phyloP scores from a whole-genome alignment of 2,888 invertebrate species.

The Bibio marci region DNA sequence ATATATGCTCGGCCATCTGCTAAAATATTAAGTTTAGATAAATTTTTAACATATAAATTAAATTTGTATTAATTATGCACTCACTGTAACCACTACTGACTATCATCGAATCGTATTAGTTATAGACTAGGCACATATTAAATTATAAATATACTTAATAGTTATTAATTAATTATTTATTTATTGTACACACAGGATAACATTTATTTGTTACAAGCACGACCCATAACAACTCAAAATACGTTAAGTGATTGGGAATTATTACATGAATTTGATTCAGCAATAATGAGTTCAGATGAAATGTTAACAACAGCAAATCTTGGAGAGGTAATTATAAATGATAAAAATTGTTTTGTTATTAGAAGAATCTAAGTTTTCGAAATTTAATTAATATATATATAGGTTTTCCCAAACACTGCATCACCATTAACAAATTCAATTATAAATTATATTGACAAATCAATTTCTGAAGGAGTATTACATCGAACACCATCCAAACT shows the following conservation, averaged over 20 bases:
- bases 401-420: constrained; percentile 46
- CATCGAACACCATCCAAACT: background rate
- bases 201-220: constrained; percentile 53
- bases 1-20: no score
- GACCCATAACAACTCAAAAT: constrained; percentile 58
- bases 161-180: no score
- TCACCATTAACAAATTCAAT: constrained; percentile 35
- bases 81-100: no score
- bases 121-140: no score
- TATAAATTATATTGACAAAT: background rate
- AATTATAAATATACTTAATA: no score
- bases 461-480: no score
- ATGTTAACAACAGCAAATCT: constrained; percentile 53
- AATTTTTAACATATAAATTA: no score
- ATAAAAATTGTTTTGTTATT: background rate
- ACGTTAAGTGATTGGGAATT: constrained; percentile 63
- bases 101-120: no score
- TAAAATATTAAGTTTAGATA: no score
- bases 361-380: background rate
- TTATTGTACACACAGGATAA: constrained; percentile 24
- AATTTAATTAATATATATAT: constrained; percentile 1
- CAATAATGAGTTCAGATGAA: constrained; percentile 46
- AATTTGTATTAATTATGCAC: no score
- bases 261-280: constrained; percentile 56
- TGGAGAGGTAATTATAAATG: constrained; percentile 37